These are phyloP conservation scores for Taeniopygia guttata DNA, from an alignment of 2,797 vertebrate species.

Conservation along the genomic window DNA sequence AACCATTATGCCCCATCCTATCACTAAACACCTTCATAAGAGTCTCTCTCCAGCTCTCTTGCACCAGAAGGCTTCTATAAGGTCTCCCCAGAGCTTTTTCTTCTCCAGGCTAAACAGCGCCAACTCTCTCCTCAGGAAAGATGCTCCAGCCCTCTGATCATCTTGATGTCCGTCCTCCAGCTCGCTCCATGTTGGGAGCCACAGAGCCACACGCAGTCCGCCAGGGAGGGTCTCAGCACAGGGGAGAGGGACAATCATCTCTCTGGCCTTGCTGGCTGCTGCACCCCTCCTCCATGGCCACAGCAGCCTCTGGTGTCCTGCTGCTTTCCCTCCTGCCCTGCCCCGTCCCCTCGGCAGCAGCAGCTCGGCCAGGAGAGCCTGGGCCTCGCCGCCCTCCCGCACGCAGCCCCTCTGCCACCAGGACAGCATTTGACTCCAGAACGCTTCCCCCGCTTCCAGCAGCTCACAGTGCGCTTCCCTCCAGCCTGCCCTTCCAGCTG, in stretches of 20 bases:
- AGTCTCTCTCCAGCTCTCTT: not conserved
- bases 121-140: not conserved
- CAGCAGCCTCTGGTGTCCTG: rapidly evolving
- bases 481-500: not conserved
- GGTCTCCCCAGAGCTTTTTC: not conserved
- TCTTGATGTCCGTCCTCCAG: not conserved
- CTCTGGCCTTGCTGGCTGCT: no score
- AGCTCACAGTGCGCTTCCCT: rapidly evolving
- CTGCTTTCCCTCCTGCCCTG: rapidly evolving
- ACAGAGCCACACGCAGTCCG: not conserved
- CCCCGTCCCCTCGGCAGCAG: rapidly evolving
- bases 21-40: not conserved
- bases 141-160: not conserved
- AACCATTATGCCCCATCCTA: not conserved
- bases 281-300: rapidly evolving
- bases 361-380: no score
- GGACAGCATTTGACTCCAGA: rapidly evolving
- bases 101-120: not conserved
- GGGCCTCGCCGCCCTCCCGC: no score
- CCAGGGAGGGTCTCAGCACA: not conserved
- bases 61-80: not conserved
- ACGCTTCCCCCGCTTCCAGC: rapidly evolving
- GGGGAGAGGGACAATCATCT: no score
- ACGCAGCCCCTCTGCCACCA: rapidly evolving
- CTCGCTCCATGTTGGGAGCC: not conserved